Percentiles rank a stretch among this genome's conserved stretches.
Evolutionary conservation across 2,113 vertebrate species (phyloP).

Genomic region (Brachypodius melanocephalos): DNA sequence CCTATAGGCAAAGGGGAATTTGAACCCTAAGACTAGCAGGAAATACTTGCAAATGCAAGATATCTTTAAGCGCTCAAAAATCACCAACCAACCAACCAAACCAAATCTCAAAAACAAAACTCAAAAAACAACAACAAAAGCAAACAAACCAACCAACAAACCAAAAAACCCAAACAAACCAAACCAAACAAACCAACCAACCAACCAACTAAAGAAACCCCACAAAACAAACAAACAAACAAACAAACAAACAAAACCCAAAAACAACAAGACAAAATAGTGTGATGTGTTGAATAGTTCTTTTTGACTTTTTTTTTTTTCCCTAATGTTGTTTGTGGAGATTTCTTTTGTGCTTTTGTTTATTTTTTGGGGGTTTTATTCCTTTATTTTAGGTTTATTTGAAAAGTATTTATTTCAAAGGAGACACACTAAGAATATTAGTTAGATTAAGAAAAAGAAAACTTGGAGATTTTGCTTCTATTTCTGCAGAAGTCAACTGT

Average conservation of each 20-base stretch:
- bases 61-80: background rate
- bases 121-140: background rate
- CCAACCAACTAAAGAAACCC: rapidly evolving
- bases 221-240: background rate
- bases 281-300: background rate
- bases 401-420: background rate
- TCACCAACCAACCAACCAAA: background rate
- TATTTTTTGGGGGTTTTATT: too few relatives aligned
- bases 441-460: background rate
- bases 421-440: background rate
- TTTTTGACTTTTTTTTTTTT: background rate
- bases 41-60: background rate
- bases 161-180: background rate
- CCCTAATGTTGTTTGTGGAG: background rate
- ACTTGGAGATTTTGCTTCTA: background rate
- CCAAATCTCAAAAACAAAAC: background rate
- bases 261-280: too few relatives aligned
- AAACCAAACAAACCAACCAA: background rate
- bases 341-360: background rate
- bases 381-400: background rate
- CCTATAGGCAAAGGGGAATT: background rate
- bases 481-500: background rate
- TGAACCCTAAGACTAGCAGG: background rate
- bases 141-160: too few relatives aligned
- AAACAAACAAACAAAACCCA: too few relatives aligned